These are phyloP conservation scores for Calliphora vicina DNA, from an alignment of 1,140 invertebrate species.

Conservation along the genomic window DNA sequence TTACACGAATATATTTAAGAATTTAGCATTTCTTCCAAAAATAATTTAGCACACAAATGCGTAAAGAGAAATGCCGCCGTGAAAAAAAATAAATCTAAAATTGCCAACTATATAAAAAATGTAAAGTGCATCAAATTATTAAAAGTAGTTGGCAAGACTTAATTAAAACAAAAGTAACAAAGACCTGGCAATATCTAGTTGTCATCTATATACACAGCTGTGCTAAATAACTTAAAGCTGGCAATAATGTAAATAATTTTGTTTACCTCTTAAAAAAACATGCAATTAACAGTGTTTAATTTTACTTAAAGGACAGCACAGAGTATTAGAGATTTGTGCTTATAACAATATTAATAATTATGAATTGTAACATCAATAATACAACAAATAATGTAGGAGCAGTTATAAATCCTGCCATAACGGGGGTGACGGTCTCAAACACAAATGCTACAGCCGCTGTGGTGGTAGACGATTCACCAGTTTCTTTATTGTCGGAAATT, in stretches of 20 bases:
- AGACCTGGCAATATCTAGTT: too few relatives aligned
- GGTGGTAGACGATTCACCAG: conserved; percentile 36
- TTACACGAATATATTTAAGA: background rate
- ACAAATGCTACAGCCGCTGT: background rate
- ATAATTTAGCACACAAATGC: background rate
- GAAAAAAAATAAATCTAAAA: background rate
- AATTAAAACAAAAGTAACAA: too few relatives aligned
- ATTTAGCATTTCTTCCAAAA: background rate
- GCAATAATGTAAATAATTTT: too few relatives aligned
- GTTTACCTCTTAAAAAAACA: too few relatives aligned
- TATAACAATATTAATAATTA: background rate
- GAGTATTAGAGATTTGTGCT: too few relatives aligned
- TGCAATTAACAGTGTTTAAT: too few relatives aligned
- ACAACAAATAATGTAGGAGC: background rate
- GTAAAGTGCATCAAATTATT: background rate
- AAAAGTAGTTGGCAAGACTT: background rate
- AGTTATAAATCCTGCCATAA: background rate
- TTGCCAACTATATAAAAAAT: background rate
- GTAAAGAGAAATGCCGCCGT: background rate
- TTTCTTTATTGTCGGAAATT: conserved; percentile 57
- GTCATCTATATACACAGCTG: too few relatives aligned
- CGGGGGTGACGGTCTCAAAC: background rate
- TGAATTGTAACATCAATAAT: conserved; percentile 1
- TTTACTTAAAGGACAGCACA: too few relatives aligned
- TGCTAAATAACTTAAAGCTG: too few relatives aligned